Base-by-base conservation (phyloP, 2,797 vertebrate genomes). In the Macrochelys suwanniensis region DNA sequence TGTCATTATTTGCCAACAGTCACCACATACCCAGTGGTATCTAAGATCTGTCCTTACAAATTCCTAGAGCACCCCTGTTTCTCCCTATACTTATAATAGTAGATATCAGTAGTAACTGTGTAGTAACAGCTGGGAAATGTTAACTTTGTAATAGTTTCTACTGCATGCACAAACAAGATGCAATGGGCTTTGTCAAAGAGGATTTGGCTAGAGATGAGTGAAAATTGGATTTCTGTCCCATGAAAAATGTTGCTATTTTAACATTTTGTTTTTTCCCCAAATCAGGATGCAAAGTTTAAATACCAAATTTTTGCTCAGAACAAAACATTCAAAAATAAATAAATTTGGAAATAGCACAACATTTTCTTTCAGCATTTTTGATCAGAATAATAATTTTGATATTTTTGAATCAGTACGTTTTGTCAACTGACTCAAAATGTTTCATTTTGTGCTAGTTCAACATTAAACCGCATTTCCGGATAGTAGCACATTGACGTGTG, bases 201-300 rank as follows among this genome's bases (percentile, higher is more conserved):
- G 71, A 42, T 45, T 45, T 74, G 42, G 23, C 11, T 74, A 47
- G 71, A 45, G 23, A 42, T 25, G 42, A 42, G 42, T 74, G 12
- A 47, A 88, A 83, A 83, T 82, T 93, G 11, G 23, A 26, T 26
- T 23, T 74, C 37, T 45, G 42, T 45, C 68, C 80, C 78, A 26
- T 76, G 94, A 86, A 86, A 95, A 89, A 89, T 49, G 74, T 84
- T 59, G 65, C 0, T 80, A 79, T 56, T 97, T 93, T 94, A 85
- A 82, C 80, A 33, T 94, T 50, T 65, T 76, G 59, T 31, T 95
- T 93, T 91, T 95, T 85, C 94, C 95, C 84, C 95, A 95, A 90
- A 79, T 45, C 92, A 68, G 49, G 90, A 93, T 68, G 89, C 0
- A 1, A 80, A 93, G 57, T 17, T 53, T 84, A 94, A 95, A n/a